Evolutionary conservation across 2,888 invertebrate genomes (phyloP), one percentile per base, ranked within the genome.

Genomic region (Tachina fera): DNA sequence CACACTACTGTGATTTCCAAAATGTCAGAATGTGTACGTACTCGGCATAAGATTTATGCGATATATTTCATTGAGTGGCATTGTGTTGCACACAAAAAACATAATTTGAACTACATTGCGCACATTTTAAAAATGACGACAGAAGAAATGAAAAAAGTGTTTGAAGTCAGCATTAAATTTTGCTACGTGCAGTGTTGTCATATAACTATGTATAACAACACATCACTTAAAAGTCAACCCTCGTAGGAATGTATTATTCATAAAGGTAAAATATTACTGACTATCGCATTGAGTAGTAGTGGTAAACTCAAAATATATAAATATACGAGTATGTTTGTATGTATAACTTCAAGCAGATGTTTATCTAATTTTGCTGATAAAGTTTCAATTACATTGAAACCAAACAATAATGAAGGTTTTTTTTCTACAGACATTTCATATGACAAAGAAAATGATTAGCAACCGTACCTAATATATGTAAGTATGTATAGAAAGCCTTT

Each of bases 351-450:
- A 72, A 74, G 77, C 84, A 85, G 81, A 85, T 85, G 77, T 74
- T 81, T 74, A 85, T 85, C 78, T 74, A 81, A 81, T 77, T 74
- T 78, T 51, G 74, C 81, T 81, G 81, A 85, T 85, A 85, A 74
- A 68, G 63, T 72, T 72, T 56, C 14, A 47, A 71, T 70, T 47
- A 56, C 72, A 65, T 56, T 45, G 19, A 43, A 63, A 78, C 19
- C 49, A 43, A 49, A 70, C 53, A 45, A 14, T 31, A 63, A 72
- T 56, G 14, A 65, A 63, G 3, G 8, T 45, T 11, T 63, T 41
- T 41, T 60, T 61, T 60, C 11, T 41, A 60, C 1, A 16, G 14
- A 31, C 22, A 39, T 47, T 10, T 63, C 13, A 67, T 39, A 67
- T 49, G 39, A 45, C 67, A 49, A 47, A 31, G 9, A 22, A 19